Evolutionary conservation across 64 coral and sea anemone genomes (phyloP).

Genomic region (Montipora cactus): DNA sequence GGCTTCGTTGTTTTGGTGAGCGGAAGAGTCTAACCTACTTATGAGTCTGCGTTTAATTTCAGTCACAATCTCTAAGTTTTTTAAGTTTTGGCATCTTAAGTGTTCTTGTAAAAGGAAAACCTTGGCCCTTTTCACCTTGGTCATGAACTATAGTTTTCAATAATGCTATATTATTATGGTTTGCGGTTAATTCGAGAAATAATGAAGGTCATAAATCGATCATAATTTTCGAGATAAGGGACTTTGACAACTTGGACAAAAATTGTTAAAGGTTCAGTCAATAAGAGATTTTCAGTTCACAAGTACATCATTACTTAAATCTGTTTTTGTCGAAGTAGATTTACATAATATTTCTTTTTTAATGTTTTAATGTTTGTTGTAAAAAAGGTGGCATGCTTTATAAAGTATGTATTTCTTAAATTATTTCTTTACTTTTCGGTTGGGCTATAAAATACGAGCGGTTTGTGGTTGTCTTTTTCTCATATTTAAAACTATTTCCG

Average conservation of each 20-base stretch:
- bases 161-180: background rate
- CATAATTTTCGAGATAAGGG: background rate
- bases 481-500: background rate
- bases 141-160: background rate
- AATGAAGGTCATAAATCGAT: background rate
- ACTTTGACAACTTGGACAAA: background rate
- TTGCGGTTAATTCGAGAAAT: background rate
- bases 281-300: too few species aligned
- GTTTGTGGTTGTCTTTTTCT: background rate
- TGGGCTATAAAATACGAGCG: background rate
- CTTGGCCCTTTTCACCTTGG: background rate
- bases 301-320: background rate
- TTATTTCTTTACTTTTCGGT: background rate
- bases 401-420: background rate
- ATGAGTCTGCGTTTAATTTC: background rate
- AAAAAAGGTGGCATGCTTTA: background rate
- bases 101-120: background rate
- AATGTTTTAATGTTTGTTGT: too few species aligned
- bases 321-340: background rate
- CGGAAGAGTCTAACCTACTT: background rate
- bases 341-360: too few species aligned
- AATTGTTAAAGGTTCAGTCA: background rate
- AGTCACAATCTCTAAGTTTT: background rate
- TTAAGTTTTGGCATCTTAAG: background rate
- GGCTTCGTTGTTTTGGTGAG: background rate